Conservation (phyloP, 2,797 vertebrate genomes). For the Sebastes matsubarae region DNA sequence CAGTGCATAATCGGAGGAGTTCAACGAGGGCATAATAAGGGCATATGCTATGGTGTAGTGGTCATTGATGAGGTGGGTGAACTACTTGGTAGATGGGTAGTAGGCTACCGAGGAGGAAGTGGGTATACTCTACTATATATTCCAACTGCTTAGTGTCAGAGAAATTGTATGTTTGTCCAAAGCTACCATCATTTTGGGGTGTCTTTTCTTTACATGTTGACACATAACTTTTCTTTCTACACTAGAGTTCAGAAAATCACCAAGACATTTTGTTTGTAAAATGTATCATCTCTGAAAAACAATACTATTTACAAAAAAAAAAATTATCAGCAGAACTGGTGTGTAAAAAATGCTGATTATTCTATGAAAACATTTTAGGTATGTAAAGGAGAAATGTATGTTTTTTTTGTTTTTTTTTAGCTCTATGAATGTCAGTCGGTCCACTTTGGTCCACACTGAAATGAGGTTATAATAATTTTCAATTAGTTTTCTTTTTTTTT, state of each 20-base stretch:
- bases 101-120: no score
- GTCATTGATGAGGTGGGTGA: no score
- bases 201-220: not conserved
- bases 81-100: no score
- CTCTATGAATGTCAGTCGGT: not conserved
- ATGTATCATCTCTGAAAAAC: not conserved
- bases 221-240: not conserved
- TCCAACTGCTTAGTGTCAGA: not conserved
- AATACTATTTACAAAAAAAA: not conserved
- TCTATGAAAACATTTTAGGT: not conserved
- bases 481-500: no score
- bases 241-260: not conserved
- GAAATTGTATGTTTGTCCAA: not conserved
- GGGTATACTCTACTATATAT: no score
- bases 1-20: slow-evolving; percentile 17
- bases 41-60: not conserved
- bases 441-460: not conserved
- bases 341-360: not conserved
- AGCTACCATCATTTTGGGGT: not conserved
- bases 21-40: slow-evolving; percentile 13
- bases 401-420: not conserved
- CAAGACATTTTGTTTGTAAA: not conserved
- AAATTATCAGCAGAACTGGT: not conserved
- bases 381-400: not conserved
- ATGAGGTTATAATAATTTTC: not conserved